A percentile compares a stretch with the other conserved stretches of the same genome.
These are phyloP conservation scores for Takifugu rubripes DNA, from an alignment of 2,797 vertebrate genomes.

Conservation along the genomic window DNA sequence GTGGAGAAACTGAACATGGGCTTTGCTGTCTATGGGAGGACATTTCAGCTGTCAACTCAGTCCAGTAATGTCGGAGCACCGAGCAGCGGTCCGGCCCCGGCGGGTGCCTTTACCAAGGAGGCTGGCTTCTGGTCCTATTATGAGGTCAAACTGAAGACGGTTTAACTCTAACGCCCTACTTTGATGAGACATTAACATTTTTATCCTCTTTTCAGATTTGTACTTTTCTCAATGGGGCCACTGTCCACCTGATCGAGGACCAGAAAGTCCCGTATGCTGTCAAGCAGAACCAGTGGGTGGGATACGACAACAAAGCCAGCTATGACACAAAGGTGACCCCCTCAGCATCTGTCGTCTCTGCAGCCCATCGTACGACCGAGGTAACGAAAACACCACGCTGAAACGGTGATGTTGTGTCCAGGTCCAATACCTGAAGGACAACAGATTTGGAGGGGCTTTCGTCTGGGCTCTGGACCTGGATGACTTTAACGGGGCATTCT, in stretches of 20 bases:
- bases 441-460: constrained; percentile 71
- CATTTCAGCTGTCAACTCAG: constrained; percentile 62
- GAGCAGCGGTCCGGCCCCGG: constrained; percentile 57
- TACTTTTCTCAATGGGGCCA: constrained; percentile 66
- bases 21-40: constrained; percentile 76
- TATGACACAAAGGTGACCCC: constrained; percentile 74
- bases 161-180: not conserved
- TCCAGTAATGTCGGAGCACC: constrained; percentile 59
- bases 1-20: constrained; percentile 80
- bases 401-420: constrained; percentile 27
- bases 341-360: not conserved
- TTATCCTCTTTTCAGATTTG: constrained; percentile 73
- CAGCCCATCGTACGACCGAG: not conserved
- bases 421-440: constrained; percentile 66
- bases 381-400: not conserved
- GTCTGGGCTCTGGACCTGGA: constrained; percentile 76
- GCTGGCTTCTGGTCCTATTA: constrained; percentile 80
- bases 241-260: constrained; percentile 63
- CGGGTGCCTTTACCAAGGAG: constrained; percentile 75
- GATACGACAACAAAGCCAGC: constrained; percentile 80
- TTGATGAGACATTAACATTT: not conserved
- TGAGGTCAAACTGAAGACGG: constrained; percentile 66
- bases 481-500: constrained; percentile 73
- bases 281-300: constrained; percentile 76
- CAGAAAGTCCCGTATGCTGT: constrained; percentile 80